phyloP scores from a whole-genome alignment of 2,113 vertebrate genomes.

The Helogale parvula region DNA sequence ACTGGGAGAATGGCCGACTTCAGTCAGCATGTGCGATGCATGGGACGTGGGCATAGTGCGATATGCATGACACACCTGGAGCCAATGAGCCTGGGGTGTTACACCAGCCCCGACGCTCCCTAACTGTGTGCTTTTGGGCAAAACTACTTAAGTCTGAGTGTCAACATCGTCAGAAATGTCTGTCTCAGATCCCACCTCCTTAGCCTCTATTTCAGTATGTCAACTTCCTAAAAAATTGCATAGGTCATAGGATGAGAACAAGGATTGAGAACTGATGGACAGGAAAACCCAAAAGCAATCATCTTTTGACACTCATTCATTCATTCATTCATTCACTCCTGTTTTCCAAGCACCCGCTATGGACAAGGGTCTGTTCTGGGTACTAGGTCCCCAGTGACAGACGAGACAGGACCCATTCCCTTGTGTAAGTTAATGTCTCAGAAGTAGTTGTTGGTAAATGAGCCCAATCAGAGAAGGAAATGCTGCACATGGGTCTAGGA shows the following conservation, averaged over 20 bases:
- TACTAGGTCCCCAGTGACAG: fast-evolving
- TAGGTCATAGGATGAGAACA: background rate
- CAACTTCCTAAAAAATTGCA: background rate
- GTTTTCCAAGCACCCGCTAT: background rate
- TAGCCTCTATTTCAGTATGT: background rate
- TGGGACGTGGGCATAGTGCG: fast-evolving
- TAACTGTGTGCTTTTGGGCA: fast-evolving
- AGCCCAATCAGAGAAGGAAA: background rate
- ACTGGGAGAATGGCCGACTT: fast-evolving
- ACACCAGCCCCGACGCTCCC: background rate
- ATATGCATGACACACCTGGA: fast-evolving
- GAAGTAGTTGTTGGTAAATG: background rate
- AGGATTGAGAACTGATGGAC: background rate
- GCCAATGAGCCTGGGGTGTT: too few relatives aligned
- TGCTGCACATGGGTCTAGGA: fast-evolving
- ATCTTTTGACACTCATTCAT: background rate
- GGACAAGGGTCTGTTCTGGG: too few relatives aligned
- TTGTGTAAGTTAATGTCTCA: background rate
- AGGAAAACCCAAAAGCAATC: background rate
- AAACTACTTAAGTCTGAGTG: background rate
- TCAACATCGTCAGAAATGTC: background rate
- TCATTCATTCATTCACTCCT: background rate
- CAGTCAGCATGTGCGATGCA: fast-evolving
- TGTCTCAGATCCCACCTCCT: background rate
- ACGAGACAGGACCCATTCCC: fast-evolving